phyloP scores from a whole-genome alignment of 64 coral and sea anemone species.

The Anthopleura sola region DNA sequence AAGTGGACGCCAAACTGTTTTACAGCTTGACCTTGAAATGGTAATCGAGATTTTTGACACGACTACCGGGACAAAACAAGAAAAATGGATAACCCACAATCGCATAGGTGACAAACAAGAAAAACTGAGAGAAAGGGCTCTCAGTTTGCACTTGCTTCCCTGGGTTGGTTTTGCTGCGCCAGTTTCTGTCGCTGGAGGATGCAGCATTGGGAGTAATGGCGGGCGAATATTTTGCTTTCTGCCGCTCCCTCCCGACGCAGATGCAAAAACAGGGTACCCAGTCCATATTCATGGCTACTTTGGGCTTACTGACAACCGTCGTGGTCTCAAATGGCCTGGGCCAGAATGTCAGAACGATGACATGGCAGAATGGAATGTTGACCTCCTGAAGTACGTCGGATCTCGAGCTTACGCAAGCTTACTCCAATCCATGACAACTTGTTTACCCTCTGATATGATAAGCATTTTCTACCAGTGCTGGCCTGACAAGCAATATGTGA shows the following conservation, averaged over 20 bases:
- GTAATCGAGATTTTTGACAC: conserved; percentile 23
- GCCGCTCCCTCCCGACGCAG: conserved; percentile 79
- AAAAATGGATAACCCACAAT: conserved; percentile 66
- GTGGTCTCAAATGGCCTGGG: conserved; percentile 84
- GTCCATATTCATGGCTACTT: conserved; percentile 91
- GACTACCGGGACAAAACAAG: not conserved
- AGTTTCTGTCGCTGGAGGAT: not conserved
- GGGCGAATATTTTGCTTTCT: conserved; percentile 90
- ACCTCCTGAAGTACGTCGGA: conserved; percentile 51
- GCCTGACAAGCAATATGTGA: conserved; percentile 50
- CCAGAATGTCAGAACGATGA: conserved; percentile 82
- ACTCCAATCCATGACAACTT: conserved; percentile 29
- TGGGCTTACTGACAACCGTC: conserved; percentile 89
- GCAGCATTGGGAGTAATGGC: conserved; percentile 20
- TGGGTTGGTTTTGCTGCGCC: conserved; percentile 77
- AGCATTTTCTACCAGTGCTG: conserved; percentile 49
- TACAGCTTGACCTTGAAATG: conserved; percentile 34
- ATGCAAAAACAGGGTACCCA: conserved; percentile 72
- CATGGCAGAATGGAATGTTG: conserved; percentile 80
- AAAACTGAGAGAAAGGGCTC: conserved; percentile 41
- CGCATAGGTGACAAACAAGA: conserved; percentile 52
- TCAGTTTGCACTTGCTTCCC: conserved; percentile 49
- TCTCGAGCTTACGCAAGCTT: conserved; percentile 55
- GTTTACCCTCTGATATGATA: not conserved
- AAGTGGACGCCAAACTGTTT: not conserved